Evolutionary conservation across 2,113 vertebrate genomes (phyloP), one percentile per base, ranked within the genome.

Genomic region (Pelmatolapia mariae): DNA sequence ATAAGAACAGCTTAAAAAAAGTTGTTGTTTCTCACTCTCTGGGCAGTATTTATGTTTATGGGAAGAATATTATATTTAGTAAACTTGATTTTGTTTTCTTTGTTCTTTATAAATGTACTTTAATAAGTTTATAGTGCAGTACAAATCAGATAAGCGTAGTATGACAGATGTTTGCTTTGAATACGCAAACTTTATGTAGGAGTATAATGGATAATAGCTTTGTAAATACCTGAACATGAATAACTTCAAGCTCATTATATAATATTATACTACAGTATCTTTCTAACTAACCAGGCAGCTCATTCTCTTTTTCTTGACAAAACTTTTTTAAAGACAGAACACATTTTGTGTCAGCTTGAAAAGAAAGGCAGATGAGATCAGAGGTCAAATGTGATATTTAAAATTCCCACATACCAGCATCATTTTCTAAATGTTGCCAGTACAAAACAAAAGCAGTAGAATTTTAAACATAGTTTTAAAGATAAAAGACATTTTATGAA

Each of bases 301-400:
- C 31, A 12, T 8, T 5, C 61, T 66, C 31, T n/a, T 66, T 66
- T 12, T 36, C 10, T 36, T 0, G 2, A 36, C 18, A 0, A n/a
- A n/a, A 36, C 18, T 36, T 36, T 36, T 63, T 63, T 63, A 63
- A n/a, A 36, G 18, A 66, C 3, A 1, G 13, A 59, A 29, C 2
- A 63, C 10, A 63, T 63, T 63, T 63, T 5, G 59, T n/a, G 2
- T 36, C 10, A 66, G 31, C 61, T 0, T 5, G 18, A 66, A 36
- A 36, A 66, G 31, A 36, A 36, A 66, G 61, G 6, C 31, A 66
- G 61, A 36, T 38, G 19, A 66, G 33, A 13, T 13, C 4, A 38
- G 61, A 66, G 33, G 61, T 8, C 61, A 66, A 38, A 66, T 5
- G 33, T 1, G 33, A 66, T 38, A 5, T 66, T 66, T 38, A 66